Conservation (phyloP, 2,888 invertebrate genomes). For the Margaritifera margaritifera region DNA sequence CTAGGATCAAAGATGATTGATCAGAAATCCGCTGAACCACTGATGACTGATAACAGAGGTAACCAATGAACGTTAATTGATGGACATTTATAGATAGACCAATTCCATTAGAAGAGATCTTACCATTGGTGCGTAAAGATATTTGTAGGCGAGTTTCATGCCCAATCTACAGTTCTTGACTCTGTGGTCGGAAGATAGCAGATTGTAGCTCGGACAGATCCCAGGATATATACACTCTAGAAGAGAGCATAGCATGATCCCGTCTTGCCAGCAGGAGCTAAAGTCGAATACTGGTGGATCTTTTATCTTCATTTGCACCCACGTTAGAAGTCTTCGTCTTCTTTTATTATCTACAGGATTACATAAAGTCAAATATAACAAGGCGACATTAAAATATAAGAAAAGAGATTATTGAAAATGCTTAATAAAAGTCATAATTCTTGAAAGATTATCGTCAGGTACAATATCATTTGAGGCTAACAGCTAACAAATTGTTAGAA, state of each 20-base stretch:
- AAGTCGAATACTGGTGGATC: conserved; percentile 55
- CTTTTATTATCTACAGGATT: neutral
- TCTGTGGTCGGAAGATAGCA: conserved; percentile 64
- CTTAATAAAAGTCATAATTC: too few species aligned
- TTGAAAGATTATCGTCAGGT: too few species aligned
- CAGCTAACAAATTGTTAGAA: too few species aligned
- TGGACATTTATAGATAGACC: too few species aligned
- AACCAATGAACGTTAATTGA: too few species aligned
- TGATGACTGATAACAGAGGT: too few species aligned
- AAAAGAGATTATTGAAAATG: too few species aligned
- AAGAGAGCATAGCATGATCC: conserved; percentile 69
- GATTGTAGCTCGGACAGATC: conserved; percentile 66
- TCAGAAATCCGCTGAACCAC: too few species aligned
- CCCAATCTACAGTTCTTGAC: conserved; percentile 70
- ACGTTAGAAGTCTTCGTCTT: conserved; percentile 48
- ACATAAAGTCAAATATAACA: neutral
- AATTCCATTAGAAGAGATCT: conserved; percentile 8
- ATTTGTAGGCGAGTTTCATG: conserved; percentile 63
- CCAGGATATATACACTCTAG: conserved; percentile 70
- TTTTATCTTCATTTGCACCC: conserved; percentile 55
- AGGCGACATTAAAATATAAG: too few species aligned
- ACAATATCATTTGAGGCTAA: too few species aligned
- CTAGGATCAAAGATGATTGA: too few species aligned
- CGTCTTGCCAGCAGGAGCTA: conserved; percentile 68
- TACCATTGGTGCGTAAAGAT: conserved; percentile 65